A percentile compares a stretch with the other conserved stretches of the same genome.
phyloP scores from a whole-genome alignment of 64 coral and sea anemone species.

The Pocillopora verrucosa region DNA sequence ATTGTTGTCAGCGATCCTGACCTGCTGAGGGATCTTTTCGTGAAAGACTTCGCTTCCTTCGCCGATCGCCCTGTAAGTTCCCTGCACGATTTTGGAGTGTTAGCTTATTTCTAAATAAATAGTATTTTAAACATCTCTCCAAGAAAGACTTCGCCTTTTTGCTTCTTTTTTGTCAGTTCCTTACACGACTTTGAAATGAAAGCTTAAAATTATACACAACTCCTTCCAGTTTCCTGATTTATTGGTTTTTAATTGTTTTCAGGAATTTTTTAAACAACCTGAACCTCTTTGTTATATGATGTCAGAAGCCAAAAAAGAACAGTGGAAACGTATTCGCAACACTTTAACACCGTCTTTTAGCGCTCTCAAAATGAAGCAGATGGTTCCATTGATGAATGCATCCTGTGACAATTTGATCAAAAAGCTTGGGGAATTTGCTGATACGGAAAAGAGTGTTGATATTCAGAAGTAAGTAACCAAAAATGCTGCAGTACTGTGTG shows the following conservation, averaged over 20 bases:
- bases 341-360: slow-evolving; percentile 56
- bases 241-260: background rate
- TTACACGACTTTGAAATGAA: too few species aligned
- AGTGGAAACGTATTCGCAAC: slow-evolving; percentile 60
- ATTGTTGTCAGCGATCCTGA: slow-evolving; percentile 31
- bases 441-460: slow-evolving; percentile 35
- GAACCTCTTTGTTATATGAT: slow-evolving; percentile 33
- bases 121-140: too few species aligned
- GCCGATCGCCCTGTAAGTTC: slow-evolving; percentile 37
- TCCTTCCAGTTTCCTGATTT: background rate
- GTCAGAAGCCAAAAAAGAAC: slow-evolving; percentile 23
- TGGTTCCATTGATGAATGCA: slow-evolving; percentile 52
- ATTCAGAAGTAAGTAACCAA: slow-evolving; percentile 42
- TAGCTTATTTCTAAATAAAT: too few species aligned
- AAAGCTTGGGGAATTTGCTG: slow-evolving; percentile 36
- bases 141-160: too few species aligned
- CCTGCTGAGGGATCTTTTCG: slow-evolving; percentile 22
- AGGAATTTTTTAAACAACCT: slow-evolving; percentile 20
- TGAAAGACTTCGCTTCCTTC: slow-evolving; percentile 27
- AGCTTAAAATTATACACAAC: background rate
- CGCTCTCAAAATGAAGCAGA: slow-evolving; percentile 53
- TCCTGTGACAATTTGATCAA: slow-evolving; percentile 58
- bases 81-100: background rate
- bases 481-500: too few species aligned
- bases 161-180: too few species aligned